These are phyloP conservation scores for Ageneiosus marmoratus DNA, from an alignment of 2,113 vertebrate genomes.

Conservation along the genomic window DNA sequence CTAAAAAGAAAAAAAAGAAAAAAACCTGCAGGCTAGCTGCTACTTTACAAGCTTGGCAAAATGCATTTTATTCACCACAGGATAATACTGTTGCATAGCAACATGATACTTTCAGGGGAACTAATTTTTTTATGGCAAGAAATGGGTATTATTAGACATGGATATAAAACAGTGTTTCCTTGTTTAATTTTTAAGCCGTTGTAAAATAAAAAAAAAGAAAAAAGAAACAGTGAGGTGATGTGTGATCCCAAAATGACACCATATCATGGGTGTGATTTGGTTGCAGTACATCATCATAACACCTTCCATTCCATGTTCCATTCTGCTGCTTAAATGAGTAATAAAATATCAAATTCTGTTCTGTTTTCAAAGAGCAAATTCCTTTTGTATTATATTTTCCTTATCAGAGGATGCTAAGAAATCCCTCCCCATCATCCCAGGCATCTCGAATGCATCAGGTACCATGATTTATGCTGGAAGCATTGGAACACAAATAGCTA, in stretches of 20 bases:
- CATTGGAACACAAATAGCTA: conserved; percentile 86
- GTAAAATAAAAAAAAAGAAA: neutral
- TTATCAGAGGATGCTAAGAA: conserved; percentile 76
- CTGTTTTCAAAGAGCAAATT: conserved; percentile 17
- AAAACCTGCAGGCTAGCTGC: neutral
- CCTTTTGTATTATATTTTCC: neutral
- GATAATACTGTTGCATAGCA: neutral
- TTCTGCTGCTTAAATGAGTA: neutral
- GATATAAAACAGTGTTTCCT: neutral
- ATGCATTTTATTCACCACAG: neutral
- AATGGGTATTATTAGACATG: neutral
- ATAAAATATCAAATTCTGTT: neutral
- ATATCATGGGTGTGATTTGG: neutral
- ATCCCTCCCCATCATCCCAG: conserved; percentile 75
- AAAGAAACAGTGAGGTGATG: neutral
- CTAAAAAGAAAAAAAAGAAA: neutral
- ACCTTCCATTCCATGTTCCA: neutral
- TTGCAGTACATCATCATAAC: neutral
- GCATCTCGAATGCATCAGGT: conserved; percentile 75
- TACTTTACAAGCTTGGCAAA: neutral
- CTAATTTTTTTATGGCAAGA: neutral
- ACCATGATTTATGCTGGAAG: conserved; percentile 84
- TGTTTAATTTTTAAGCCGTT: neutral
- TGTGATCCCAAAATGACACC: neutral
- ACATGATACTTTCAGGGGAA: neutral